A percentile compares a stretch with the other conserved stretches of the same genome.
phyloP scores from a whole-genome alignment of 2,113 vertebrate species.

The Clinocottus analis region DNA sequence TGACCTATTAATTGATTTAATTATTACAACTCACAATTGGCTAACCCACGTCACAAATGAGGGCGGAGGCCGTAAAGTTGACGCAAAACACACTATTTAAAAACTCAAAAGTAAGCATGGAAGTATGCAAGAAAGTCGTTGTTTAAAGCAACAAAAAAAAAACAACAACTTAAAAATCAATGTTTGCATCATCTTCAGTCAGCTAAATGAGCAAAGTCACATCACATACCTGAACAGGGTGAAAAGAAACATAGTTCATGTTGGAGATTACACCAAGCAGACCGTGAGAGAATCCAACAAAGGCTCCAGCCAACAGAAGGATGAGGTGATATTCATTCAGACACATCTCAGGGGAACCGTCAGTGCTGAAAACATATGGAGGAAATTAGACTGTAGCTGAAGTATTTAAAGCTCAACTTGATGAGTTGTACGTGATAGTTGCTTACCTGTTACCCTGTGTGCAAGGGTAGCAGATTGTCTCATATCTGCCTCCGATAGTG shows the following conservation, averaged over 20 bases:
- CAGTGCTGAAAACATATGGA: constrained; percentile 28
- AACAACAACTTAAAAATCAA: not conserved
- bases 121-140: too few relatives aligned
- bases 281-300: constrained; percentile 93
- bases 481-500: constrained; percentile 87
- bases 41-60: not conserved
- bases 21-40: not conserved
- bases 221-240: constrained; percentile 88
- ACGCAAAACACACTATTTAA: too few relatives aligned
- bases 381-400: not conserved
- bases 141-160: not conserved
- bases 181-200: not conserved
- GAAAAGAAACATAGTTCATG: constrained; percentile 94
- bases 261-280: constrained; percentile 91
- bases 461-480: constrained; percentile 84
- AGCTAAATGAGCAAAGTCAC: not conserved
- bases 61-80: too few relatives aligned
- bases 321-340: constrained; percentile 94
- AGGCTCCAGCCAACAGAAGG: constrained; percentile 90
- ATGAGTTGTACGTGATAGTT: not conserved
- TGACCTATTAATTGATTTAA: too few relatives aligned
- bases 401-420: not conserved
- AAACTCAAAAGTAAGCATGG: too few relatives aligned
- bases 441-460: constrained; percentile 82
- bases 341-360: constrained; percentile 79